A percentile compares a stretch with the other conserved stretches of the same genome.
Conservation (phyloP, 2,113 vertebrate species). For the Melanotaenia duboulayi region DNA sequence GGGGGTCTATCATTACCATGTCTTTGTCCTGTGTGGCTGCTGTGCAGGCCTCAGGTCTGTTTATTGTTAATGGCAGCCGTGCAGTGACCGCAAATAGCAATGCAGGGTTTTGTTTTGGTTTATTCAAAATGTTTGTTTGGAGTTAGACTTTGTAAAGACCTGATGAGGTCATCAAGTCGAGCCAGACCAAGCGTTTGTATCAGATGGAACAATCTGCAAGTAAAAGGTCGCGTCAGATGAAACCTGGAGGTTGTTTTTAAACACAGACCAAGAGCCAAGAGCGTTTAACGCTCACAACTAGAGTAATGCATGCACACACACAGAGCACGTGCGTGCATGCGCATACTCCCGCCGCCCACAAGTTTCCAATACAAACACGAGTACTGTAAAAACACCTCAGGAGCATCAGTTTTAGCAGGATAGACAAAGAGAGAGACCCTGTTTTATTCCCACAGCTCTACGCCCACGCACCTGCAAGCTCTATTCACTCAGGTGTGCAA, state of each 20-base stretch:
- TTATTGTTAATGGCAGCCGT: conserved; percentile 63
- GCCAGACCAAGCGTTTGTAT: conserved; percentile 54
- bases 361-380: conserved; percentile 67
- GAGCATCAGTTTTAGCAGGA: conserved; percentile 53
- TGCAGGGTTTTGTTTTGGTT: conserved; percentile 60
- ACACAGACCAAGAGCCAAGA: conserved; percentile 29
- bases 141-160: conserved; percentile 38
- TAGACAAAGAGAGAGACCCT: conserved; percentile 61
- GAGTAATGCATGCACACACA: conserved; percentile 12
- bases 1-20: conserved; percentile 3
- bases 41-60: conserved; percentile 50
- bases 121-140: conserved; percentile 58
- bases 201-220: conserved; percentile 62
- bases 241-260: conserved; percentile 62
- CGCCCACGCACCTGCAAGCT: conserved; percentile 71
- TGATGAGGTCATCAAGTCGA: conserved; percentile 55
- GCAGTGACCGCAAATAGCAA: conserved; percentile 43
- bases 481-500: conserved; percentile 74
- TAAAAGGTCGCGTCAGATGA: conserved; percentile 45
- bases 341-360: conserved; percentile 24
- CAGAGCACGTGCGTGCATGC: not conserved
- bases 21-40: conserved; percentile 42
- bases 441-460: conserved; percentile 68
- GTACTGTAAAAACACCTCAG: conserved; percentile 65
- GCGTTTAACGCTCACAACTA: conserved; percentile 26